Percentiles rank a stretch among this genome's conserved stretches.
phyloP scores from a whole-genome alignment of 2,113 vertebrate species.

The Dipodomys ordii region DNA sequence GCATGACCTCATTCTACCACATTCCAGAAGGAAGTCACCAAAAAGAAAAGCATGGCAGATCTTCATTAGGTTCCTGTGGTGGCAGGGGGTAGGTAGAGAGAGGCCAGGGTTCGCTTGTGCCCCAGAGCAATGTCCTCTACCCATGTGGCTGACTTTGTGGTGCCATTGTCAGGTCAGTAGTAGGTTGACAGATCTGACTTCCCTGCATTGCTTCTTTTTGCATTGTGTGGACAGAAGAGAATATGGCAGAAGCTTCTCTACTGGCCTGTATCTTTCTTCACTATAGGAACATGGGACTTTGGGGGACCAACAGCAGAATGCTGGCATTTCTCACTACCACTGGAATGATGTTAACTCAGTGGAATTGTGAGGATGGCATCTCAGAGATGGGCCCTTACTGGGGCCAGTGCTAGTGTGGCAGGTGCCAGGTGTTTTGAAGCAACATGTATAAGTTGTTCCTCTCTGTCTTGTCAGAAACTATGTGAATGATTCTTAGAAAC shows the following conservation, averaged over 20 bases:
- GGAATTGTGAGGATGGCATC: neutral
- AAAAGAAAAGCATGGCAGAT: neutral
- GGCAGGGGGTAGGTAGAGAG: neutral
- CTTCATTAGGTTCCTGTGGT: neutral
- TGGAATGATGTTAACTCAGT: neutral
- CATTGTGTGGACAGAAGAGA: neutral
- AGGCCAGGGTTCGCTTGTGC: neutral
- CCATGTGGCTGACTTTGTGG: neutral
- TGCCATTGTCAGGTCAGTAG: neutral
- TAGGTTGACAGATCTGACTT: neutral
- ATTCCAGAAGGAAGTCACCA: neutral
- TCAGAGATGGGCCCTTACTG: neutral
- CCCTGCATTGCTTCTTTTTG: neutral
- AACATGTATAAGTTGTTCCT: neutral
- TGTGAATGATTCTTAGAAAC: neutral
- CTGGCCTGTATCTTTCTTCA: neutral
- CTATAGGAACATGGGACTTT: neutral
- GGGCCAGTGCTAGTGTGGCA: neutral
- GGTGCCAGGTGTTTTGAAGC: neutral
- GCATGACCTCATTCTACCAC: neutral
- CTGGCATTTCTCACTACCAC: neutral
- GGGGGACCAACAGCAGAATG: neutral
- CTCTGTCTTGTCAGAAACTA: neutral
- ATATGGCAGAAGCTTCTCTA: neutral
- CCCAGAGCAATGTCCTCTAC: neutral